Conservation (phyloP, 2,888 invertebrate genomes). For the Frankliniella intonsa region DNA sequence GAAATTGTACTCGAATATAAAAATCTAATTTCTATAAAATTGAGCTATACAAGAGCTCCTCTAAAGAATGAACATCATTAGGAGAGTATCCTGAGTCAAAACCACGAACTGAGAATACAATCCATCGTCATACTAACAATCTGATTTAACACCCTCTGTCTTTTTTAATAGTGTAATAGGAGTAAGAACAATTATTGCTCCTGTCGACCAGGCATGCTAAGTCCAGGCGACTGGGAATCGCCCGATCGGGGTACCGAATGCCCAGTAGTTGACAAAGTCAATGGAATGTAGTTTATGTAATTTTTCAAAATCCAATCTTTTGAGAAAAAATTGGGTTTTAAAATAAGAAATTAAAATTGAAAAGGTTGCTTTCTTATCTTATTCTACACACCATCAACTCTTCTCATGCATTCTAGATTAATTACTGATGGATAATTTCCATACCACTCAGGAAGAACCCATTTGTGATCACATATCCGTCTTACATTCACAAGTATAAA, state of each 20-base stretch:
- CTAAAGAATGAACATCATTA: too few species aligned
- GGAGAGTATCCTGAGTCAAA: not conserved
- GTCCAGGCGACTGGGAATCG: constrained; percentile 33
- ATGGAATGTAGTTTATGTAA: not conserved
- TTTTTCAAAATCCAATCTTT: too few species aligned
- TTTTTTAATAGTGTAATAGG: not conserved
- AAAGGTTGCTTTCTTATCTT: too few species aligned
- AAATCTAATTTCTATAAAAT: not conserved
- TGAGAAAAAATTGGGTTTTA: too few species aligned
- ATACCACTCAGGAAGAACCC: too few species aligned
- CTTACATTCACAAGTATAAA: not conserved
- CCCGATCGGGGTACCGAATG: too few species aligned
- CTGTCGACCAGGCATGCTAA: constrained; percentile 37
- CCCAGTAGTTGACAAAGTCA: not conserved
- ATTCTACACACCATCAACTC: too few species aligned
- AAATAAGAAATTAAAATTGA: too few species aligned
- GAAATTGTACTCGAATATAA: not conserved
- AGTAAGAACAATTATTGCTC: too few species aligned
- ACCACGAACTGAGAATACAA: too few species aligned
- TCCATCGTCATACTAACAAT: not conserved
- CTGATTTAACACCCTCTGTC: not conserved
- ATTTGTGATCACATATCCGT: not conserved
- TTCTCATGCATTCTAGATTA: too few species aligned
- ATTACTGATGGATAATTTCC: too few species aligned
- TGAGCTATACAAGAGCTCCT: not conserved